phyloP scores from a whole-genome alignment of 2,888 invertebrate genomes.

The Malthinus flaveolus region DNA sequence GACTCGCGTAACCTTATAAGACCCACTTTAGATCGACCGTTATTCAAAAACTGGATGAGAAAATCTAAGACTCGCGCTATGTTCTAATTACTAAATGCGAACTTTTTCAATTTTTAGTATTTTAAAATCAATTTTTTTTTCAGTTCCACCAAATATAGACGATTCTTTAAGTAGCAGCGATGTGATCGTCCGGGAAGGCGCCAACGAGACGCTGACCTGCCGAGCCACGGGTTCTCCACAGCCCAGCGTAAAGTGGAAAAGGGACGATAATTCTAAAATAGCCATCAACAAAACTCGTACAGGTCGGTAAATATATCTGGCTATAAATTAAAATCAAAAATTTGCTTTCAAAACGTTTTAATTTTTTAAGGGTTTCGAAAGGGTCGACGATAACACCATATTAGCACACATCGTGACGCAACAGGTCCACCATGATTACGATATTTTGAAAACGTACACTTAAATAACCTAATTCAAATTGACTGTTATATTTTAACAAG shows the following conservation, averaged over 20 bases:
- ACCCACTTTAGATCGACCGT: constrained; percentile 43
- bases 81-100: background rate
- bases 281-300: constrained; percentile 81
- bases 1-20: constrained; percentile 42
- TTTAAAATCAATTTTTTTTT: constrained; percentile 32
- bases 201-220: constrained; percentile 86
- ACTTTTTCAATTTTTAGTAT: background rate
- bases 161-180: constrained; percentile 89
- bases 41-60: constrained; percentile 40
- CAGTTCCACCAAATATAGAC: constrained; percentile 92
- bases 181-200: constrained; percentile 87
- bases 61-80: constrained; percentile 40
- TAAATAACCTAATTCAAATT: no score
- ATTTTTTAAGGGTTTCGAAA: no score
- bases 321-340: no score
- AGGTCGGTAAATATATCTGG: constrained; percentile 59
- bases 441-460: no score
- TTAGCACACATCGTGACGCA: no score
- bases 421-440: no score
- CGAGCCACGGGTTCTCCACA: constrained; percentile 87
- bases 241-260: constrained; percentile 89
- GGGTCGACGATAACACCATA: no score
- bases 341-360: no score
- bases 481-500: no score
- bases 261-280: constrained; percentile 86